These are phyloP conservation scores for Coregonus ussuriensis DNA, from an alignment of 2,797 vertebrate genomes.

Conservation along the genomic window DNA sequence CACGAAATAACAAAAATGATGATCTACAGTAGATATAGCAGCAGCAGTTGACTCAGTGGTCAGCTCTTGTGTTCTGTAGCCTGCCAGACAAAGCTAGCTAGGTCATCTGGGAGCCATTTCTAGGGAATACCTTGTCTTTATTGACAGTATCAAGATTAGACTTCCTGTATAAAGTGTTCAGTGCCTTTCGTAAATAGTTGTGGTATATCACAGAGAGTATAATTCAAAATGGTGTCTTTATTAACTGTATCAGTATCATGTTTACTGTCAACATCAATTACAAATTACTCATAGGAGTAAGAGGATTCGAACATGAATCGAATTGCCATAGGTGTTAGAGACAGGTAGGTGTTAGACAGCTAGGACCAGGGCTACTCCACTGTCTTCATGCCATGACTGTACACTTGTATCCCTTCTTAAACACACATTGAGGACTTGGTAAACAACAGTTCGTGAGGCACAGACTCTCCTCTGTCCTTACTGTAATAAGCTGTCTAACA, in stretches of 20 bases:
- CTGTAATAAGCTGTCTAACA: conserved; percentile 41
- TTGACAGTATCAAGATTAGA: not conserved
- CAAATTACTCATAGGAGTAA: not conserved
- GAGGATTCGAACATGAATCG: not conserved
- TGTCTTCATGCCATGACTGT: conserved; percentile 3
- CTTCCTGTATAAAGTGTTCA: not conserved
- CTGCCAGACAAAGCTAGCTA: too few relatives aligned
- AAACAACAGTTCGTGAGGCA: not conserved
- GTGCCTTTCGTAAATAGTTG: not conserved
- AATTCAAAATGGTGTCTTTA: not conserved
- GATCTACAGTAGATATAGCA: not conserved
- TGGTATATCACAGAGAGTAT: conserved; percentile 1
- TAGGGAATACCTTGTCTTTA: not conserved
- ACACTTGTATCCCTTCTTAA: not conserved
- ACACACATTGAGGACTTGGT: not conserved
- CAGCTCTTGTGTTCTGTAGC: not conserved
- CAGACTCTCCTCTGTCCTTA: conserved; percentile 3
- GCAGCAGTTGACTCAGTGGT: conserved; percentile 1
- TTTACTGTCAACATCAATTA: not conserved
- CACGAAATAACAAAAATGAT: conserved; percentile 22
- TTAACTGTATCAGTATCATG: not conserved
- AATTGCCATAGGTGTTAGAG: not conserved
- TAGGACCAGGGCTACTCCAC: not conserved
- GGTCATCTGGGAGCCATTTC: too few relatives aligned
- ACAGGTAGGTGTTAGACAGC: not conserved